A percentile compares a stretch with the other conserved stretches of the same genome.
Conservation (phyloP, 2,888 invertebrate species). For the Rhagonycha lutea region DNA sequence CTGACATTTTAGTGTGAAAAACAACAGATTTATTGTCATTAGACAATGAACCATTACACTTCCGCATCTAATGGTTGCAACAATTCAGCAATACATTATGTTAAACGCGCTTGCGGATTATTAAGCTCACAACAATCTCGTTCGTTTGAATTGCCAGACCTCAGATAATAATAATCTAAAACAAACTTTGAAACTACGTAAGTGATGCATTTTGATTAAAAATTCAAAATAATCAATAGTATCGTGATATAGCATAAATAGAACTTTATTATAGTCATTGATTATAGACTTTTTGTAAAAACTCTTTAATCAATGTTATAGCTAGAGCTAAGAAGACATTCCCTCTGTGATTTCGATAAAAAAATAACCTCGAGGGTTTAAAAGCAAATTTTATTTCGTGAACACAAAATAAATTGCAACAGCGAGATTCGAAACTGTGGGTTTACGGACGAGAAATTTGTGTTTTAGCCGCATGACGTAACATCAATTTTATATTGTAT, state of each 20-base stretch:
- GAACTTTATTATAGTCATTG: neutral
- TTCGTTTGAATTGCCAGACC: neutral
- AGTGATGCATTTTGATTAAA: neutral
- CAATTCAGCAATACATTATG: neutral
- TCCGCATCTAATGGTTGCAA: neutral
- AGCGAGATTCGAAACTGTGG: neutral
- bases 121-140: neutral
- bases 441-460: neutral
- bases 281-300: too few relatives aligned
- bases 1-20: neutral
- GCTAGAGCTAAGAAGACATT: neutral
- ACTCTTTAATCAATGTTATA: too few relatives aligned
- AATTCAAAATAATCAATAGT: neutral
- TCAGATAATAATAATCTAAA: neutral
- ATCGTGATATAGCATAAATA: neutral
- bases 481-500: neutral
- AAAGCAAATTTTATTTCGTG: too few relatives aligned
- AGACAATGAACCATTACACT: neutral
- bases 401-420: neutral
- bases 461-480: neutral
- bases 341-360: neutral
- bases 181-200: neutral
- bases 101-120: neutral
- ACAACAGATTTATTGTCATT: neutral
- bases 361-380: too few relatives aligned